Evolutionary conservation across 2,888 invertebrate genomes (phyloP).

Genomic region (Drosophila tripunctata): DNA sequence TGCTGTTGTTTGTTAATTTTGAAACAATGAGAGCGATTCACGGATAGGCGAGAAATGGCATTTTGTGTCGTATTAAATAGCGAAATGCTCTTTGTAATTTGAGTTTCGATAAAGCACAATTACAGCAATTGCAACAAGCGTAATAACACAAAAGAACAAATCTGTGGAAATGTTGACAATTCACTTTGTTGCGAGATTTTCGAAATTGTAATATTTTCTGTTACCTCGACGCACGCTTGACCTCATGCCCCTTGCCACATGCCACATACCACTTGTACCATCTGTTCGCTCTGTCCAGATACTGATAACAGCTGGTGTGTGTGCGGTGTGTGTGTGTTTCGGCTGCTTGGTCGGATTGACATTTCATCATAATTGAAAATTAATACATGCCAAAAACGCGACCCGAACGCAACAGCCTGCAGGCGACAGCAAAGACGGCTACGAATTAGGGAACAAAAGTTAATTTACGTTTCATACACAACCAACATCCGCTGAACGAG

Average conservation of each 20-base stretch:
- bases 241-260: background rate
- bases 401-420: constrained; percentile 27
- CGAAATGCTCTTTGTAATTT: constrained; percentile 16
- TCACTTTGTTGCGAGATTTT: too few relatives aligned
- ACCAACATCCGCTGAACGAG: constrained; percentile 14
- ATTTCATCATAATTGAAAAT: constrained; percentile 63
- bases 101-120: constrained; percentile 18
- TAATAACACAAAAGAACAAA: too few relatives aligned
- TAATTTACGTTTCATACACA: constrained; percentile 5
- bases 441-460: constrained; percentile 18
- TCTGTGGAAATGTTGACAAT: too few relatives aligned
- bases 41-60: too few relatives aligned
- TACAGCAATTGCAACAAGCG: too few relatives aligned
- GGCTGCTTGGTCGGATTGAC: constrained; percentile 12
- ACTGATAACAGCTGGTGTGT: constrained; percentile 43
- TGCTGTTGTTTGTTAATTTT: too few relatives aligned
- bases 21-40: too few relatives aligned
- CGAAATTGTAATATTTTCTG: too few relatives aligned
- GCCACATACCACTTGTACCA: background rate
- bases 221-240: constrained; percentile 12
- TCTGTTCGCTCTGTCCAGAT: background rate
- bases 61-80: background rate
- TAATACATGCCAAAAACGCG: constrained; percentile 50
- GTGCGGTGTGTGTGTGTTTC: too few relatives aligned
- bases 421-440: constrained; percentile 18